A percentile compares a stretch with the other conserved stretches of the same genome.
phyloP scores from a whole-genome alignment of 2,113 vertebrate species.

The Festucalex cinctus region DNA sequence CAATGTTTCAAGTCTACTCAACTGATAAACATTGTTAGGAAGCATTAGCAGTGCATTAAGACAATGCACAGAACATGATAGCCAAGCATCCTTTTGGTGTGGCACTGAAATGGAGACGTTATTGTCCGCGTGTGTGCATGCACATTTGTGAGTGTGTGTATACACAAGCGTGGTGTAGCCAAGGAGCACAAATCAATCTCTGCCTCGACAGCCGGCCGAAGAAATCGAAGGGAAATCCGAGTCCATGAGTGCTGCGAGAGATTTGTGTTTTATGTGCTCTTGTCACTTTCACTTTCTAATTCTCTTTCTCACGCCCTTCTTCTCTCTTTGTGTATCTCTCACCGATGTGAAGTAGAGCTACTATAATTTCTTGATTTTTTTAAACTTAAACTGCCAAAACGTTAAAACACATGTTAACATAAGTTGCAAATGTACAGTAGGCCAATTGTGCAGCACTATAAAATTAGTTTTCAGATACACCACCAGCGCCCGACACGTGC shows the following conservation, averaged over 20 bases:
- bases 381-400: too few species aligned
- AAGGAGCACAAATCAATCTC: slow-evolving; percentile 45
- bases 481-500: neutral
- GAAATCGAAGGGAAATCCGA: slow-evolving; percentile 50
- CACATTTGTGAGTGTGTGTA: slow-evolving; percentile 19
- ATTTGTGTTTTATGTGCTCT: slow-evolving; percentile 22
- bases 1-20: slow-evolving; percentile 44
- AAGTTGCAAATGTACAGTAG: too few species aligned
- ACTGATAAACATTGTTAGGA: slow-evolving; percentile 56
- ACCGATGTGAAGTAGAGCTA: too few species aligned
- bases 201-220: slow-evolving; percentile 31
- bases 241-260: slow-evolving; percentile 44
- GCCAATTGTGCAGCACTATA: too few species aligned
- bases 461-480: too few species aligned
- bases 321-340: too few species aligned
- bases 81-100: slow-evolving; percentile 6
- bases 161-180: slow-evolving; percentile 27
- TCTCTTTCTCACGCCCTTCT: too few species aligned
- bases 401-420: too few species aligned
- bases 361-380: too few species aligned
- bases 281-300: too few species aligned
- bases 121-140: slow-evolving; percentile 5
- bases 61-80: slow-evolving; percentile 40
- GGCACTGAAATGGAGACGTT: slow-evolving; percentile 20
- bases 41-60: slow-evolving; percentile 61